Percentiles rank a stretch among this genome's conserved stretches.
Conservation (phyloP, 30 jellyfish, hydroid and myxozoan genomes). For the Nemopilema nomurai region DNA sequence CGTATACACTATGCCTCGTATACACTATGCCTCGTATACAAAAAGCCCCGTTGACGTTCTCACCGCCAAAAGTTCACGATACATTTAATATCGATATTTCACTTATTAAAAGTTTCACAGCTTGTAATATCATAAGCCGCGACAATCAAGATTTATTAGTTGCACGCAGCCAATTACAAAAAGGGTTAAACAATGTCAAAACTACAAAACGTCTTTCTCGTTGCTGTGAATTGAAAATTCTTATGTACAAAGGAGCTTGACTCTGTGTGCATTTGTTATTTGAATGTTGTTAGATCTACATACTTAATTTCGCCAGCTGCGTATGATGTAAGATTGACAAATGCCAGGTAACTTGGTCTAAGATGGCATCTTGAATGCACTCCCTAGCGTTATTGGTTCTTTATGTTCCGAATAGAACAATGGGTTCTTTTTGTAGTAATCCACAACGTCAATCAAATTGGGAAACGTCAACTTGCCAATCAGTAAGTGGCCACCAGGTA, state of each 20-base stretch:
- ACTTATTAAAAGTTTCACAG: no score
- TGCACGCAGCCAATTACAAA: no score
- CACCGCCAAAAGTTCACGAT: no score
- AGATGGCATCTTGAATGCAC: slow-evolving; percentile 30
- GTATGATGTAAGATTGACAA: no score
- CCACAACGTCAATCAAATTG: slow-evolving; percentile 88
- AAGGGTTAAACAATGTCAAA: no score
- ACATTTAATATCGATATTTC: no score
- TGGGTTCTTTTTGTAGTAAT: slow-evolving; percentile 86
- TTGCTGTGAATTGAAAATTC: not conserved
- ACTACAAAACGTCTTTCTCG: not conserved
- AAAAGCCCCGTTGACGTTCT: no score
- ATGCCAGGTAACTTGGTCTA: not conserved
- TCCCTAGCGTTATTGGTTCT: slow-evolving; percentile 94
- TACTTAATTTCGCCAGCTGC: no score
- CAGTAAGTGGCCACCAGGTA: slow-evolving; percentile 51
- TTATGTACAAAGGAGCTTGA: not conserved
- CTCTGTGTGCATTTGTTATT: not conserved
- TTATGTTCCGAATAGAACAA: slow-evolving; percentile 94
- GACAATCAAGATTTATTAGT: no score
- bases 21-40: no score
- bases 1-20: no score
- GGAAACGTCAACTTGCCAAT: slow-evolving; percentile 82
- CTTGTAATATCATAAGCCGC: no score
- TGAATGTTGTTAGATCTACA: not conserved